A percentile compares a stretch with the other conserved stretches of the same genome.
phyloP scores from a whole-genome alignment of 2,888 invertebrate genomes.

The Heliconius hortense region DNA sequence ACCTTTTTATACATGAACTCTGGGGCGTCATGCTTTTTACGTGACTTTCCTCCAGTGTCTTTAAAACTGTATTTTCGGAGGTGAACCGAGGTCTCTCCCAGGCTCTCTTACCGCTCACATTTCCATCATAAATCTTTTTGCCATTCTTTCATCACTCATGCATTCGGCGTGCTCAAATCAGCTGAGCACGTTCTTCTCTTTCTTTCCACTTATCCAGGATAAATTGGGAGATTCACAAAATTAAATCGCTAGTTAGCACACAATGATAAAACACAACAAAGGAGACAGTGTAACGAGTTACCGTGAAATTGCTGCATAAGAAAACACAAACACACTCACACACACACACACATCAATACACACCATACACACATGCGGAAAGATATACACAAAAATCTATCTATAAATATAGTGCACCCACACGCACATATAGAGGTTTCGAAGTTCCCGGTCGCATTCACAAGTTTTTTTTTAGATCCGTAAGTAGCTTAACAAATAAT shows the following conservation, averaged over 20 bases:
- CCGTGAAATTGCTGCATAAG: constrained; percentile 59
- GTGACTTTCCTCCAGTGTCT: too few relatives aligned
- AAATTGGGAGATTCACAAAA: not conserved
- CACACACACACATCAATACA: constrained; percentile 37
- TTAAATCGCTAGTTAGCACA: constrained; percentile 27
- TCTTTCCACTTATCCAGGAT: too few relatives aligned
- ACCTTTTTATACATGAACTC: too few relatives aligned
- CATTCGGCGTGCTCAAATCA: too few relatives aligned
- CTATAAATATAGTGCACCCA: constrained; percentile 20
- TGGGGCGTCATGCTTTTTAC: too few relatives aligned
- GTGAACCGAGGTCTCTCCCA: too few relatives aligned
- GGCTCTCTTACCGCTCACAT: too few relatives aligned
- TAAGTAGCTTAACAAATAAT: constrained; percentile 34
- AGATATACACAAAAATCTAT: constrained; percentile 1
- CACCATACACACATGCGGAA: not conserved
- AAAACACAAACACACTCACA: constrained; percentile 45
- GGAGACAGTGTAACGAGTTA: constrained; percentile 57
- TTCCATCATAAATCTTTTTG: too few relatives aligned
- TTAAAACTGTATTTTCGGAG: too few relatives aligned
- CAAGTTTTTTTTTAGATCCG: constrained; percentile 37
- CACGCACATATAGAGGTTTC: constrained; percentile 47
- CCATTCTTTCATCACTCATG: too few relatives aligned
- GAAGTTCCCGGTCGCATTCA: constrained; percentile 40
- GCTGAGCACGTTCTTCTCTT: too few relatives aligned
- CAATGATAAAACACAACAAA: constrained; percentile 60